Conservation (phyloP, 2,888 invertebrate species). For the Mesorhabditis belari region DNA sequence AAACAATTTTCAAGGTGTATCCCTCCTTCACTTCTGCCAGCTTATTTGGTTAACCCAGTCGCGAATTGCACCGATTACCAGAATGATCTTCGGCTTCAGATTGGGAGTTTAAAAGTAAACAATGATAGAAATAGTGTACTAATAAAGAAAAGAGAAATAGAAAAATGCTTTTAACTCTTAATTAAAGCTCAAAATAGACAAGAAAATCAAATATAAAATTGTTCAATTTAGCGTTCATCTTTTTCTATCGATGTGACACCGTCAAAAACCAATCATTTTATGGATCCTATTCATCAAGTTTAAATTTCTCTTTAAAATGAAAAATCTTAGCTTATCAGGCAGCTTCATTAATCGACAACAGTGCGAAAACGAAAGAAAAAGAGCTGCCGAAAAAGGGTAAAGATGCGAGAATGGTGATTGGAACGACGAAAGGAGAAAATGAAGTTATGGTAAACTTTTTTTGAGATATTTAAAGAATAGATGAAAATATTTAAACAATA, state of each 20-base stretch:
- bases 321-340: no score
- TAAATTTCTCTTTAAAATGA: no score
- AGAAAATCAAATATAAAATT: neutral
- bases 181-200: neutral
- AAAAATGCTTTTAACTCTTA: neutral
- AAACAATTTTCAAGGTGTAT: slow-evolving; percentile 25
- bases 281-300: no score
- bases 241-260: no score
- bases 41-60: slow-evolving; percentile 29
- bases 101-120: slow-evolving; percentile 11
- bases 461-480: no score
- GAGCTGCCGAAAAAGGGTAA: neutral
- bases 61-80: slow-evolving; percentile 29
- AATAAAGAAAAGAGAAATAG: neutral
- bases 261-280: no score
- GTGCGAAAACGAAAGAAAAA: neutral
- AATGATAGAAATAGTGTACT: no score
- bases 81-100: slow-evolving; percentile 16
- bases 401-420: neutral
- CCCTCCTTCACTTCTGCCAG: slow-evolving; percentile 33
- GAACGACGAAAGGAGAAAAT: neutral
- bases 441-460: neutral
- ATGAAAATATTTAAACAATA: no score
- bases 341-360: neutral
- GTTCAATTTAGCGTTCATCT: neutral